Base-by-base conservation (phyloP, 2,888 invertebrate genomes). In the Drosophila villosipedis region DNA sequence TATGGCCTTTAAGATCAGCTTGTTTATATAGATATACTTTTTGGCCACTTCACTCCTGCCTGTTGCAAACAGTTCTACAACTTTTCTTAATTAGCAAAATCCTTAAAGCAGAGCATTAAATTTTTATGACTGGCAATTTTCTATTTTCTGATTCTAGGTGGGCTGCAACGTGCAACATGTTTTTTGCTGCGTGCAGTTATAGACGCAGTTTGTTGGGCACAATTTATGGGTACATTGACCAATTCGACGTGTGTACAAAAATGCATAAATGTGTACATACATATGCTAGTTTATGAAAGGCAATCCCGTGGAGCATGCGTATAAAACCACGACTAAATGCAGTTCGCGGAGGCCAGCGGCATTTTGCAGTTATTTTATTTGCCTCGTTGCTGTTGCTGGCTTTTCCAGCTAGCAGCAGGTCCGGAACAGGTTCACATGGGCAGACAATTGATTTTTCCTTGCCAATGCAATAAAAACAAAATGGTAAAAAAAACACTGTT, bases 401-500 rank as follows among this genome's bases (percentile, higher is more conserved):
- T 75, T 80, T 80, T 80, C 72, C 81, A 80, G 66, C 39, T 64
- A 64, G 63, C 47, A 68, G 63, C 47, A 68, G 63, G 68, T 60
- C 68, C 50, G 79, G 68, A 82, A 82, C 82, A 82, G 82, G 82
- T 82, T 82, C 83, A 81, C 68, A 76, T 70, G 68, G 75, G 41
- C 85, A 88, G 83, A 85, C 85, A 85, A 85, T 85, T 85, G 85
- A 88, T 85, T 85, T 85, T 85, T 88, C 88, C 83, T 85, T 74
- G 68, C 73, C 69, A 78, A 72, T 73, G 76, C 80, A 77, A 73
- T 74, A 79, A 79, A 80, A 65, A 68, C 16, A 49, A 61, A 28
- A 7, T 12, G 12, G 12, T 22, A 50, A n/a, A 25, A 47, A 80
- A 50, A 50, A 80, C 73, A 71, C 68, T 71, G 72, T 47, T 73